Conservation (phyloP, 2,113 vertebrate species). For the Erpornis zantholeuca region DNA sequence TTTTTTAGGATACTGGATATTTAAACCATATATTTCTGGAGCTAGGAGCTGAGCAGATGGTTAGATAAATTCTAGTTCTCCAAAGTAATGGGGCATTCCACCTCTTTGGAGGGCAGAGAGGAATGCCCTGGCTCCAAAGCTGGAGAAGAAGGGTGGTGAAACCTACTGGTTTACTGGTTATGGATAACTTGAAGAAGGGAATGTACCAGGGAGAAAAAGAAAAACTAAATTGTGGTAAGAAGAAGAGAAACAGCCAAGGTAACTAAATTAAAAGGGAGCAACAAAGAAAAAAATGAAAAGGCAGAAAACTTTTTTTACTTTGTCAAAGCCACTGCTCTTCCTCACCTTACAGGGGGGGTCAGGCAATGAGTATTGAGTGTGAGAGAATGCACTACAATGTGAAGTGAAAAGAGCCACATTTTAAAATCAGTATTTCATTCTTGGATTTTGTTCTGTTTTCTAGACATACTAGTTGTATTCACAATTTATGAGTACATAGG, state of each 20-base stretch:
- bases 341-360: not conserved
- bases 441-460: not conserved
- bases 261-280: not conserved
- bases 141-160: not conserved
- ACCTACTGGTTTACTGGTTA: not conserved
- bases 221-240: not conserved
- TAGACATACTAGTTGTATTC: not conserved
- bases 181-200: not conserved
- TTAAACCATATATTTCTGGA: not conserved
- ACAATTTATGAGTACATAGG: not conserved
- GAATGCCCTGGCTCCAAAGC: not conserved
- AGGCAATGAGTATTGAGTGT: not conserved
- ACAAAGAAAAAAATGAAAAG: not conserved
- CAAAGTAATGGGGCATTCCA: not conserved
- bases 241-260: not conserved
- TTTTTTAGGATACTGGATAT: not conserved
- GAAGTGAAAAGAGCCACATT: not conserved
- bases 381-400: not conserved
- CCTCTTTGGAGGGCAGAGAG: not conserved
- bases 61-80: not conserved
- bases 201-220: not conserved
- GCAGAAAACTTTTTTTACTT: not conserved
- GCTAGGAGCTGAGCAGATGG: not conserved
- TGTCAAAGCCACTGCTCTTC: not conserved
- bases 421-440: not conserved